Evolutionary conservation across 1,140 invertebrate species (phyloP), one percentile per base, ranked within the genome.

Genomic region (Idris sp.): DNA sequence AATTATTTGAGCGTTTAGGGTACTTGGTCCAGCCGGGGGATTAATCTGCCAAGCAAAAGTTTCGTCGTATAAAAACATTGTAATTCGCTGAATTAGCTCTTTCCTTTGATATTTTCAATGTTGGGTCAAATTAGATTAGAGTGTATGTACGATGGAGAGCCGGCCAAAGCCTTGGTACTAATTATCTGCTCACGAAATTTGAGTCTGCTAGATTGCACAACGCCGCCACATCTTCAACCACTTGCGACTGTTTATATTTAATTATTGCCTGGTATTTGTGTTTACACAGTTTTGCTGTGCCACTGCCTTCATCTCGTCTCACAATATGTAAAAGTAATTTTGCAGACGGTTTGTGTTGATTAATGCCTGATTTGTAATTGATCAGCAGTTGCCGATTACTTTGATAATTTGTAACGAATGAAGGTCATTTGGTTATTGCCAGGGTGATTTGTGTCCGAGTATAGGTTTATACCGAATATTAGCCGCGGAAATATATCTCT

Each of bases 91-190:
- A 41, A 67, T 51, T 67, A 49, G 62, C 62, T 64, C 14, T 65
- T 64, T 64, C 54, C 77, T 79, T 81, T 79, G 77, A 79, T 79
- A 81, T 59, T 79, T 80, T 58, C 71, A 65, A 76, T 76, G n/a
- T 74, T 33, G 7, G 19, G 49, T n/a, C 35, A 77, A 79, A 79
- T 79, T 68, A 59, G 62, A 79, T 79, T 74, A 76, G n/a, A n/a
- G n/a, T n/a, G n/a, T n/a, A n/a, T n/a, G n/a, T n/a, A n/a, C n/a
- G n/a, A n/a, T n/a, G n/a, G n/a, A n/a, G n/a, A n/a, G n/a, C n/a
- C 36, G 22, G 54, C 33, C 13, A 19, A 3, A 18, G 18, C 28
- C 30, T 40, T 30, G 19, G 28, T 15, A 33, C 44, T 59, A 59
- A 69, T 69, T 69, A 69, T 59, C 35, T 31, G 6, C 28, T 56